Conservation (phyloP, 1,140 invertebrate species). For the Bombus waltoni region DNA sequence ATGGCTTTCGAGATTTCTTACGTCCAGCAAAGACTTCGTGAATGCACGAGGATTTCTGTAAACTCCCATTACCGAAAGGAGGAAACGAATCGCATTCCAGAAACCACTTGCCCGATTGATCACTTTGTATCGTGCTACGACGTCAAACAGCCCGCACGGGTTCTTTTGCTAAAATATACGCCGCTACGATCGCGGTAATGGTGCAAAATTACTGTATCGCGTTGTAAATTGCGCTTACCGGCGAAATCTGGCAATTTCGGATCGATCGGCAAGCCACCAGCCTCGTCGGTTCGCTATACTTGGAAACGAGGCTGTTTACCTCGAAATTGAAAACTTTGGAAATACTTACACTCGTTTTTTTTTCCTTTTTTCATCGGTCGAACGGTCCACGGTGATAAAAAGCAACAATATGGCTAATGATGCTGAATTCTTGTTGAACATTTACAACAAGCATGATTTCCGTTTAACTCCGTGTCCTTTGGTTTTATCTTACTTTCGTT, state of each 20-base stretch:
- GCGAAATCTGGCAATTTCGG: conserved; percentile 36
- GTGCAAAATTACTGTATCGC: conserved; percentile 37
- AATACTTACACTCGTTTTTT: neutral
- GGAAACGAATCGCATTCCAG: conserved; percentile 7
- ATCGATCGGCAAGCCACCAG: neutral
- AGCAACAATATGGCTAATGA: neutral
- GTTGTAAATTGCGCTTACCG: conserved; percentile 19
- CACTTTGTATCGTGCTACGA: conserved; percentile 19
- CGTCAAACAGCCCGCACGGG: neutral
- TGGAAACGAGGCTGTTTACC: neutral
- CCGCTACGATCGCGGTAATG: conserved; percentile 7
- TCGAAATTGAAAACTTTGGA: neutral
- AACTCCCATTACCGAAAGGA: neutral
- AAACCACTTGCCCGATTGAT: conserved; percentile 7
- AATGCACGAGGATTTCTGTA: neutral
- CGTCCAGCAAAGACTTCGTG: neutral
- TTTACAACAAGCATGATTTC: neutral
- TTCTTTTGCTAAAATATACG: conserved; percentile 23
- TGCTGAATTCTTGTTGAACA: neutral
- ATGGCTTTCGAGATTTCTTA: neutral
- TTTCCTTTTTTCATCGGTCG: neutral
- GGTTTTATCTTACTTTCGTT: neutral
- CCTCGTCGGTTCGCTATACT: neutral
- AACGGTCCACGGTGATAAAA: neutral
- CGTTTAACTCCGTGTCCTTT: neutral